Percentiles rank a stretch among this genome's conserved stretches.
Evolutionary conservation across 2,888 invertebrate genomes (phyloP).

Genomic region (Dysmachus trigonus): DNA sequence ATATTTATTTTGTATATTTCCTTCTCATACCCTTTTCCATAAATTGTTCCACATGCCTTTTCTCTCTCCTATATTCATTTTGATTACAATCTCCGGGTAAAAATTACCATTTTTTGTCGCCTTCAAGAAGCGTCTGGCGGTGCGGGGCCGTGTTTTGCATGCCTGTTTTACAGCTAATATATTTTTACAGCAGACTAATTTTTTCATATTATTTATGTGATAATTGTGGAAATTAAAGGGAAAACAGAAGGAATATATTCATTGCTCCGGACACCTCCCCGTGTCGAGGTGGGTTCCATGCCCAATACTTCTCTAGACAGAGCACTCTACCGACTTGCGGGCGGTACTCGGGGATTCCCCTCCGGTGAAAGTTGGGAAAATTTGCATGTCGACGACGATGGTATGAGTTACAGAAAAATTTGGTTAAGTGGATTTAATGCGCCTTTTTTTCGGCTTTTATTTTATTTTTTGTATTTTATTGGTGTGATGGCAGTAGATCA

Average conservation of each 20-base stretch:
- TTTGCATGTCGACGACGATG: slow-evolving; percentile 7
- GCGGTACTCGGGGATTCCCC: neutral
- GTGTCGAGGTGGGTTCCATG: neutral
- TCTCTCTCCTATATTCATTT: neutral
- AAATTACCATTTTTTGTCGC: slow-evolving; percentile 40
- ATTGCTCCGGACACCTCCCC: neutral
- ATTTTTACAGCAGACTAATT: slow-evolving; percentile 36
- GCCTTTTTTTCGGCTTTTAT: neutral
- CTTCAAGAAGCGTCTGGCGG: neutral
- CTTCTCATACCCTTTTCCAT: neutral
- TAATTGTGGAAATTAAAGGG: slow-evolving; percentile 37
- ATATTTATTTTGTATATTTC: slow-evolving; percentile 32
- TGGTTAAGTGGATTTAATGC: slow-evolving; percentile 18
- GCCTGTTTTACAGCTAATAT: slow-evolving; percentile 40
- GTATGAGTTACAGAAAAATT: neutral
- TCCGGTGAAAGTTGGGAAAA: neutral
- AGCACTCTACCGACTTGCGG: neutral
- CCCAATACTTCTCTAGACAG: too few species aligned
- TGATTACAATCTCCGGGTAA: slow-evolving; percentile 9
- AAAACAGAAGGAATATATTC: neutral
- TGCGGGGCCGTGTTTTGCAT: slow-evolving; percentile 19
- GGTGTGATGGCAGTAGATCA: slow-evolving; percentile 13
- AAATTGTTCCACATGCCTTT: neutral
- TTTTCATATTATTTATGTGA: slow-evolving; percentile 37
- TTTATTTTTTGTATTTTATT: neutral